Conservation (phyloP, 2,888 invertebrate genomes). For the Eustalomyia histrio region DNA sequence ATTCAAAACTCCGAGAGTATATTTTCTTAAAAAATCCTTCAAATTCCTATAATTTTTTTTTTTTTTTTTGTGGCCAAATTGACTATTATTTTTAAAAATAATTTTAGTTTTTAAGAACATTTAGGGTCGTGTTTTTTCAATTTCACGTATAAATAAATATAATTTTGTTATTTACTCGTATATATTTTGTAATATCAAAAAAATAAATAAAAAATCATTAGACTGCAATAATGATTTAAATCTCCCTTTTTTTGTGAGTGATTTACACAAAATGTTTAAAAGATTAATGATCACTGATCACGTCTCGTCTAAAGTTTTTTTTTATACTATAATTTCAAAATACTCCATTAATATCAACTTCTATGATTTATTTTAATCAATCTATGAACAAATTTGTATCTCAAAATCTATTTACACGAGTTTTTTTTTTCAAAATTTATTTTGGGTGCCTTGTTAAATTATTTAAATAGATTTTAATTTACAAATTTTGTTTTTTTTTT, state of each 20-base stretch:
- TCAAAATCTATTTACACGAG: not conserved
- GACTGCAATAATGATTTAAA: constrained; percentile 35
- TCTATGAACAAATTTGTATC: constrained; percentile 4
- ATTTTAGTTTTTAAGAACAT: too few relatives aligned
- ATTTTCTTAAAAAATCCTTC: too few relatives aligned
- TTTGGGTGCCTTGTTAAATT: constrained; percentile 19
- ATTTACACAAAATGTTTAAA: constrained; percentile 40
- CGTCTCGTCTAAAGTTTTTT: not conserved
- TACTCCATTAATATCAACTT: not conserved
- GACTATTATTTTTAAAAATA: too few relatives aligned
- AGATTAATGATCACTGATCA: constrained; percentile 35
- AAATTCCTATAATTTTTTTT: too few relatives aligned
- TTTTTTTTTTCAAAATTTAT: not conserved
- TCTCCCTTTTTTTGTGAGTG: constrained; percentile 7
- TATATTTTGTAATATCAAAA: too few relatives aligned
- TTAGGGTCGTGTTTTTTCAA: too few relatives aligned
- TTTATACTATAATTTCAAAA: not conserved
- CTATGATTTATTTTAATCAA: not conserved
- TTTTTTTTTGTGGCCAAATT: too few relatives aligned
- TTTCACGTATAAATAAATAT: too few relatives aligned
- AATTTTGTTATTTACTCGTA: too few relatives aligned
- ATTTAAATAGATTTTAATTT: constrained; percentile 31
- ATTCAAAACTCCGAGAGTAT: too few relatives aligned
- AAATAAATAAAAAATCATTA: not conserved
- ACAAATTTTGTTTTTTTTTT: constrained; percentile 23